A percentile compares a stretch with the other conserved stretches of the same genome.
Evolutionary conservation across 1,140 invertebrate species (phyloP).

Genomic region (Drosophila guanche): DNA sequence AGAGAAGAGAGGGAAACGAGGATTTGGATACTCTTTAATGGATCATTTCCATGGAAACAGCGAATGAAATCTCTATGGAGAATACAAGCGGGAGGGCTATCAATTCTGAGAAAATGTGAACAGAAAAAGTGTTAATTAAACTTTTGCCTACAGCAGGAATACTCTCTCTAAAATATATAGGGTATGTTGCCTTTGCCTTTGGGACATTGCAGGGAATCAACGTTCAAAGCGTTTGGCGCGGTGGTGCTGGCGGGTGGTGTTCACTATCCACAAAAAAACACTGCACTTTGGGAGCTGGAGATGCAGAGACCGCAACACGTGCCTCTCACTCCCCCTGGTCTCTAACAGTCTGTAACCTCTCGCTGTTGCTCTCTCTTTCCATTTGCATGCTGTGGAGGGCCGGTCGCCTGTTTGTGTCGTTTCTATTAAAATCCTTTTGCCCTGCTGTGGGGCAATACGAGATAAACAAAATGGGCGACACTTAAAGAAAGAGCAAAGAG

Average conservation of each 20-base stretch:
- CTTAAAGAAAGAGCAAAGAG: neutral
- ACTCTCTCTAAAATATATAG: no score
- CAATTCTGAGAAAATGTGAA: no score
- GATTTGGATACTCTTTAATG: neutral
- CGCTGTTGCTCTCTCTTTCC: neutral
- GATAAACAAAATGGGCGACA: slow-evolving; percentile 26
- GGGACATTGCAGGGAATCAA: slow-evolving; percentile 2
- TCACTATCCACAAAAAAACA: slow-evolving; percentile 6
- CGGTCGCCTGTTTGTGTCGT: slow-evolving; percentile 26
- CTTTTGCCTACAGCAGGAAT: no score
- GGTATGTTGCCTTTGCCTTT: no score
- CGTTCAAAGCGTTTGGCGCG: slow-evolving; percentile 1
- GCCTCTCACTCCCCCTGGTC: neutral
- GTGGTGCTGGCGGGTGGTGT: slow-evolving; percentile 4
- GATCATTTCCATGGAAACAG: no score
- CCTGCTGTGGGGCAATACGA: slow-evolving; percentile 18
- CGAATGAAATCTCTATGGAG: no score
- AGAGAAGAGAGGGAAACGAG: neutral
- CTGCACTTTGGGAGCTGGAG: slow-evolving; percentile 23
- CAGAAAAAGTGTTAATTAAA: no score
- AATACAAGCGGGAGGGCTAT: no score
- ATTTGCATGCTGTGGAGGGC: slow-evolving; percentile 46
- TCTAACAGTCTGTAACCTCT: slow-evolving; percentile 34
- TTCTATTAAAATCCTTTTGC: slow-evolving; percentile 49
- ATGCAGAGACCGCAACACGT: slow-evolving; percentile 21